Evolutionary conservation across 2,797 vertebrate genomes (phyloP).

Genomic region (Channallabes apus): DNA sequence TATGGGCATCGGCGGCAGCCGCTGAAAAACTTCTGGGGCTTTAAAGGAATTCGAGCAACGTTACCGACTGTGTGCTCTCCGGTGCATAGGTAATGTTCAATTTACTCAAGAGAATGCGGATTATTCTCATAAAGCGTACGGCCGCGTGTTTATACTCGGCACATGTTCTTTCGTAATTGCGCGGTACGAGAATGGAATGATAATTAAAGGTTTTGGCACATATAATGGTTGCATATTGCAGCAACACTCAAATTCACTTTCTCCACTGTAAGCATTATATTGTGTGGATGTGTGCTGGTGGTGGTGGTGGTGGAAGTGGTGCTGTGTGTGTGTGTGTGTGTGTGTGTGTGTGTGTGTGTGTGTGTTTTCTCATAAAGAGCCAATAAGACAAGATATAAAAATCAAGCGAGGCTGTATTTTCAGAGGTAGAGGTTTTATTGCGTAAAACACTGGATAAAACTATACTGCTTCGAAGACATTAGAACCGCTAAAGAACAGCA

Average conservation of each 20-base stretch:
- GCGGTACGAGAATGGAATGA: conserved; percentile 1
- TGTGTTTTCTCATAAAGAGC: conserved; percentile 31
- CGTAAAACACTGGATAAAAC: conserved; percentile 85
- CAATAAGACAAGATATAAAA: conserved; percentile 43
- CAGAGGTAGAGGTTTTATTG: conserved; percentile 92
- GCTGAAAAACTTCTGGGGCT: conserved; percentile 21
- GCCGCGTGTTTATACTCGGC: conserved; percentile 10
- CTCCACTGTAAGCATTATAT: not conserved
- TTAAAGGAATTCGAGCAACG: conserved; percentile 33
- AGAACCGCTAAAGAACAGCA: conserved; percentile 78
- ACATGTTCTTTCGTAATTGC: conserved; percentile 29
- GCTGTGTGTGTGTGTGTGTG: not conserved
- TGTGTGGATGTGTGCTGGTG: not conserved
- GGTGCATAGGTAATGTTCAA: conserved; percentile 20
- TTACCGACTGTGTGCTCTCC: conserved; percentile 4
- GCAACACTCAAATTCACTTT: conserved; percentile 22
- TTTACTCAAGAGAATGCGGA: not conserved
- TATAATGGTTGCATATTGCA: conserved; percentile 30
- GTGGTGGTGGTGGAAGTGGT: not conserved
- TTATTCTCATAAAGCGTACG: conserved; percentile 2
- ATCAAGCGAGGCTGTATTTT: conserved; percentile 53
- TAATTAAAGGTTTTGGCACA: conserved; percentile 12
- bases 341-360: not conserved
- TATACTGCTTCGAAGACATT: conserved; percentile 85
- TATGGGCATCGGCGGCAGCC: conserved; percentile 47